These are phyloP conservation scores for Neopipo cinnamomea DNA, from an alignment of 2,113 vertebrate species.

Conservation along the genomic window DNA sequence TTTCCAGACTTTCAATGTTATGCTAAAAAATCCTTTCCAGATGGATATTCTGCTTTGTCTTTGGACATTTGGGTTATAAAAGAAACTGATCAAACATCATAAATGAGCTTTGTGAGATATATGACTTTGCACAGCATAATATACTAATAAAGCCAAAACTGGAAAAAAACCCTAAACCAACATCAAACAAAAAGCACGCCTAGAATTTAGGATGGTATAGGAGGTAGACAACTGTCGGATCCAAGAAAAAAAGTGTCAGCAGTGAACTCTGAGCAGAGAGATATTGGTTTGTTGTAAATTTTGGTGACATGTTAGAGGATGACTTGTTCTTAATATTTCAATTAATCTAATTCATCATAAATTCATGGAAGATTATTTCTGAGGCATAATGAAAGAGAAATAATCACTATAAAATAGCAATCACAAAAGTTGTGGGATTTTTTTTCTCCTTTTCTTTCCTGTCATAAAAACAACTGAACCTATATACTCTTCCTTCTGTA, in stretches of 20 bases:
- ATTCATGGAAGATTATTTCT: neutral
- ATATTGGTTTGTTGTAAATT: neutral
- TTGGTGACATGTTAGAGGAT: neutral
- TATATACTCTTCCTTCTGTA: neutral
- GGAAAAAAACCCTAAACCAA: neutral
- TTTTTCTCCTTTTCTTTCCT: neutral
- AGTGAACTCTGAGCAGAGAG: neutral
- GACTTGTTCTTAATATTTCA: neutral
- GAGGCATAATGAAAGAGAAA: neutral
- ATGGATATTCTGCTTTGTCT: neutral
- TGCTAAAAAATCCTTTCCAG: neutral
- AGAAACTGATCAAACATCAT: neutral
- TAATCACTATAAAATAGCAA: neutral
- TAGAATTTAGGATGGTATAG: neutral
- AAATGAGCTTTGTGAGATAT: neutral
- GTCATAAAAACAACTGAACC: neutral
- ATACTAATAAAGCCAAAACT: neutral
- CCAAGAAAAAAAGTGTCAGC: neutral
- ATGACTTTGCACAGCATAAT: neutral
- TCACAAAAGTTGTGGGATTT: neutral
- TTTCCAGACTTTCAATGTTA: neutral
- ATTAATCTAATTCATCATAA: neutral
- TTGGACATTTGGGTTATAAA: rapidly evolving
- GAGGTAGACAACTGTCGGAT: neutral
- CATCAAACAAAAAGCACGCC: neutral